Evolutionary conservation across 2,888 invertebrate species (phyloP), one percentile per base, ranked within the genome.

Genomic region (Lamproptera curius): DNA sequence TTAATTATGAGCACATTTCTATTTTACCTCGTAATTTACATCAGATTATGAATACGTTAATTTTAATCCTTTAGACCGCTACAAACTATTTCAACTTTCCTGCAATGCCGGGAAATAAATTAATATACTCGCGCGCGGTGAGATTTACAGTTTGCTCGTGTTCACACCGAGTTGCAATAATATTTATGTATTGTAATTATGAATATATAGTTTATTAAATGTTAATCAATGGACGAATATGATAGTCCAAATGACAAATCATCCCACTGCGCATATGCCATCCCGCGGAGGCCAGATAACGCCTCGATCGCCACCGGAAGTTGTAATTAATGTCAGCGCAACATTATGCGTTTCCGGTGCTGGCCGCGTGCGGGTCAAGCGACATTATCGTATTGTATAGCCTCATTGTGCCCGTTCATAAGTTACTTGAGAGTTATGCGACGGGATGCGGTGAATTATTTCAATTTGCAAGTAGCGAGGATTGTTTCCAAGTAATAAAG

Each of bases 401-500:
- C 62, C 60, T 61, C 54, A 62, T 59, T 59, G 62, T 58, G 61
- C 61, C 58, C 63, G 61, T 67, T 69, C 66, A 65, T 71, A 75
- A 70, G 64, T 72, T 61, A 65, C 67, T 64, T 62, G 61, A 66
- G 73, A 74, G 70, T 76, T 71, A 76, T 69, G 67, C 64, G 59
- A 58, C 65, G 56, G 60, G 63, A 65, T 65, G 56, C 62, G 65
- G 63, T 73, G 69, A 80, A 76, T 80, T 76, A 82, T 81, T 79
- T 77, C 74, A 74, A 78, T 76, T 79, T 71, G 65, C 69, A 73
- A 72, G 65, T 63, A 67, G 62, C 67, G 66, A 60, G 74, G 76
- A 79, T 78, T 74, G 72, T 80, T 79, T 67, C 52, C 59, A 61
- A 72, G 70, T 72, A 64, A 66, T 64, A 62, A 71, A 76, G 71